phyloP scores from a whole-genome alignment of 1,140 invertebrate species.

The Lepeophtheirus salmonis region DNA sequence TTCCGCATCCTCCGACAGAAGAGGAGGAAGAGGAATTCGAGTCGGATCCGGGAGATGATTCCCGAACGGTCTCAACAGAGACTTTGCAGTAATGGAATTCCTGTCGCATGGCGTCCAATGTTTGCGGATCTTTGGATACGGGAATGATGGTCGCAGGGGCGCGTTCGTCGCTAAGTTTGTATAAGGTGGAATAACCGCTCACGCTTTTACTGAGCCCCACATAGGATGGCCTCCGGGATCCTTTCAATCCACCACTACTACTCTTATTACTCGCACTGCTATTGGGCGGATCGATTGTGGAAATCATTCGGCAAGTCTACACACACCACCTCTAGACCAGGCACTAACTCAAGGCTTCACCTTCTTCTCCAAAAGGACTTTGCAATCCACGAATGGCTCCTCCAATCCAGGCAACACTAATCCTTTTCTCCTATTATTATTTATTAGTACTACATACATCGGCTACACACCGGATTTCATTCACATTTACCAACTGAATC shows the following conservation, averaged over 20 bases:
- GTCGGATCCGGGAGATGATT: no score
- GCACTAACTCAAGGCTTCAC: no score
- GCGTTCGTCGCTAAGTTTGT: background rate
- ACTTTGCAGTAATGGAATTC: background rate
- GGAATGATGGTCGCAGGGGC: background rate
- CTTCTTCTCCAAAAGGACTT: no score
- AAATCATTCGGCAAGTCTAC: background rate
- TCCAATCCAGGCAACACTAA: no score
- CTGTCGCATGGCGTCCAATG: background rate
- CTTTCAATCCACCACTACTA: background rate
- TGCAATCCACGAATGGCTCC: no score
- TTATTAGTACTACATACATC: no score
- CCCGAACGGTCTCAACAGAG: background rate
- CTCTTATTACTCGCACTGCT: background rate
- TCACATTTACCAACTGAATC: no score
- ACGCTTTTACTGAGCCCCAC: background rate
- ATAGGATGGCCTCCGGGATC: constrained; percentile 6
- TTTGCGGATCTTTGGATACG: constrained; percentile 4
- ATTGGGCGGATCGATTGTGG: background rate
- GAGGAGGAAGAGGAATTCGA: background rate
- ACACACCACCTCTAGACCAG: no score
- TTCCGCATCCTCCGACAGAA: background rate
- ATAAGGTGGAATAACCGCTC: constrained; percentile 5
- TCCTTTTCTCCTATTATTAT: no score
- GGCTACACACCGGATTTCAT: no score